Base-by-base conservation (phyloP, 2,113 vertebrate genomes). In the Poicephalus meyeri region DNA sequence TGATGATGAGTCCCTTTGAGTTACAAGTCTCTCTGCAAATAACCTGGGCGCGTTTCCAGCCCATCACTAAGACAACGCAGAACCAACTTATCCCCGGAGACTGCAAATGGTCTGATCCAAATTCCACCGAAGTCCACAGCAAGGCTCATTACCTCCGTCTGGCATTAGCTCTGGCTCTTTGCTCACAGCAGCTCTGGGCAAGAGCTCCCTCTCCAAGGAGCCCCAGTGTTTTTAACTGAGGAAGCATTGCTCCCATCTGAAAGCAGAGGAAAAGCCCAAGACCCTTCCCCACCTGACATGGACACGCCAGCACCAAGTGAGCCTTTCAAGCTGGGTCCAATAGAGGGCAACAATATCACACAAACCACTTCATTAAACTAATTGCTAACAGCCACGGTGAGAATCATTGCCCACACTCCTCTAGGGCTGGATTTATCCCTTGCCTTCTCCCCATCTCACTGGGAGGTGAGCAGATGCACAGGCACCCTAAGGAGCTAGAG, bases 271-370 rank as follows among this genome's bases (percentile, higher is more conserved):
- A 23, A 50, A 79, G 8, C 24, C 66, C 68, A 52, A 0, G 56
- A 15, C 17, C 71, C 79, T 21, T 94, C 71, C 89, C 74, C 66
- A 41, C 44, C 39, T 16, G 5, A 2, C 1, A 0, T 1, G 46
- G 89, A 19, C 20, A 1, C 53, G 11, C 1, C 42, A 5, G 66
- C 49, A 70, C 91, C 18, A 0, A 16, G 70, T 21, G 1, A 33
- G 91, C 87, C 84, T 3, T 95, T 96, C 93, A 89, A 79, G 63
- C 55, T 64, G 93, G 93, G 94, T 52, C 95, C 96, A 96, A 89
- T 42, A 96, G 96, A 96, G 94, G 93, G 94, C 94, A 97, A 95
- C 60, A 87, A 93, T 82, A 94, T 89, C 91, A 13, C 95, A 82
- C 56, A 0, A 72, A 93, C 65, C 0, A 2, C 74, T 82, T 95